Percentiles rank a stretch among this genome's conserved stretches.
These are phyloP conservation scores for Lysandra bellargus DNA, from an alignment of 2,888 invertebrate species.

Conservation along the genomic window DNA sequence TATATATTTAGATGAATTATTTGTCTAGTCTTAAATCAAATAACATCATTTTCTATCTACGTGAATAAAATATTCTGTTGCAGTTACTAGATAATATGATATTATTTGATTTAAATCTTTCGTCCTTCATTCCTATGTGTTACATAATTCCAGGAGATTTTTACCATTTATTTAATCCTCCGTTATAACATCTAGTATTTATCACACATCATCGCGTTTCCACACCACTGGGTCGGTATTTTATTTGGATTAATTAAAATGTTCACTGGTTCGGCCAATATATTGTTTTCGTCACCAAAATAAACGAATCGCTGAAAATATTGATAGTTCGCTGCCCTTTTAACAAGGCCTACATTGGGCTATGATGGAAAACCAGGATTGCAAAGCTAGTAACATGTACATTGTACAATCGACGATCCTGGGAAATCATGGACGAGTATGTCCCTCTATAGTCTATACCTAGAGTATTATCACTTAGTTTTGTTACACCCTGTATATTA, in stretches of 20 bases:
- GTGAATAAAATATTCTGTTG: neutral
- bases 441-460: too few species aligned
- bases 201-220: slow-evolving; percentile 10
- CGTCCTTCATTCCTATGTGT: neutral
- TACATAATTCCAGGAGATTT: neutral
- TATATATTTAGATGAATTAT: too few species aligned
- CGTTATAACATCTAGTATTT: slow-evolving; percentile 6
- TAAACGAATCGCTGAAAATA: slow-evolving; percentile 2
- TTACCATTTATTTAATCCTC: neutral
- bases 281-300: slow-evolving; percentile 15
- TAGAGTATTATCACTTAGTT: too few species aligned
- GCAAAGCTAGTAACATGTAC: neutral
- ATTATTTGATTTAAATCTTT: too few species aligned
- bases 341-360: neutral
- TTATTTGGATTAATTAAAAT: slow-evolving; percentile 29
- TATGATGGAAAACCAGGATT: neutral
- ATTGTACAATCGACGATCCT: too few species aligned
- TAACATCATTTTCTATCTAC: too few species aligned
- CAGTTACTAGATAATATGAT: too few species aligned
- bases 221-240: slow-evolving; percentile 15
- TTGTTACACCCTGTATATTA: too few species aligned
- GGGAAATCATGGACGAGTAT: too few species aligned
- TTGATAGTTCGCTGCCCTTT: neutral
- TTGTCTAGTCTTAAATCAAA: too few species aligned
- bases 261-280: neutral